A percentile compares a stretch with the other conserved stretches of the same genome.
Evolutionary conservation across 2,113 vertebrate genomes (phyloP).

Genomic region (Amblyopsis rosae): DNA sequence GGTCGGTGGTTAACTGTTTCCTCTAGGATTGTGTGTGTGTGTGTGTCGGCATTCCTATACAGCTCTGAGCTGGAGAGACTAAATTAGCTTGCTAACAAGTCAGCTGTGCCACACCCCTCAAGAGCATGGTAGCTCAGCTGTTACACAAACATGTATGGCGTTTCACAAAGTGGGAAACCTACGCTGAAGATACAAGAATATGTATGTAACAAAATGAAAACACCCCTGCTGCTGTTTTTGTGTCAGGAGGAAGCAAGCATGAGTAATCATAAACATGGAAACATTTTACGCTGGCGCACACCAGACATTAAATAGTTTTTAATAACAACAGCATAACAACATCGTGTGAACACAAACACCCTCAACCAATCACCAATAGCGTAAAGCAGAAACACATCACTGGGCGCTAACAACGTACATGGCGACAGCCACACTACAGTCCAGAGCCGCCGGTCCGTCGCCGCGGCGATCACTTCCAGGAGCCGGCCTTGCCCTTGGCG

Average conservation of each 20-base stretch:
- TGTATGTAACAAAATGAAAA: neutral
- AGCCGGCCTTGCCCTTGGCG: slow-evolving; percentile 72
- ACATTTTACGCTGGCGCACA: slow-evolving; percentile 2
- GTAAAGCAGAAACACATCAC: neutral
- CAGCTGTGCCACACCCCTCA: slow-evolving; percentile 59
- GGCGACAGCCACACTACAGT: slow-evolving; percentile 20
- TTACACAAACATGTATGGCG: neutral
- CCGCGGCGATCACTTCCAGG: slow-evolving; percentile 67
- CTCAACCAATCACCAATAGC: neutral
- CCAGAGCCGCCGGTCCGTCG: slow-evolving; percentile 9
- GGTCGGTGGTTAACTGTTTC: slow-evolving; percentile 19
- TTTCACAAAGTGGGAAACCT: neutral
- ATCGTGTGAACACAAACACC: neutral
- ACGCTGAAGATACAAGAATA: too few species aligned
- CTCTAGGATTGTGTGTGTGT: slow-evolving; percentile 4
- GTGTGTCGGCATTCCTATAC: neutral
- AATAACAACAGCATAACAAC: slow-evolving; percentile 18
- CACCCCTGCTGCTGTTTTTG: too few species aligned
- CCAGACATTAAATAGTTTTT: slow-evolving; percentile 16
- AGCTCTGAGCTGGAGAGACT: slow-evolving; percentile 15
- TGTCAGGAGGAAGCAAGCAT: neutral
- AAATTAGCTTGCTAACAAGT: slow-evolving; percentile 44
- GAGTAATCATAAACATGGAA: neutral
- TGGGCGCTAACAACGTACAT: neutral
- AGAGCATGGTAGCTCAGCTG: neutral